Conservation (phyloP, 2,888 invertebrate species). For the Lasioglossum malachurum region DNA sequence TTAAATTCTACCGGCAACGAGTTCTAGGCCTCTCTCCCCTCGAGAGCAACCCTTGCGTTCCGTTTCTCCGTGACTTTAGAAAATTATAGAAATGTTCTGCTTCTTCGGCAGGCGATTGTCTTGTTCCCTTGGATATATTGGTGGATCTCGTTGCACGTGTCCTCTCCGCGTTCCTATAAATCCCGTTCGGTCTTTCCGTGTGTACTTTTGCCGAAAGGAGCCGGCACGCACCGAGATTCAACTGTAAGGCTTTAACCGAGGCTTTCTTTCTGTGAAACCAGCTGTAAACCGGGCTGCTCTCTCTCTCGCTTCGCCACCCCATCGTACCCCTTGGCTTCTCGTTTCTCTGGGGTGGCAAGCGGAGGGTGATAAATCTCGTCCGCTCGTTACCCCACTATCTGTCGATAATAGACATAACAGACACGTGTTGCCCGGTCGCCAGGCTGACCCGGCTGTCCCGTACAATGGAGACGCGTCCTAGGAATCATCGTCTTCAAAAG, state of each 20-base stretch:
- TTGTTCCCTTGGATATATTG: neutral
- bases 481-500: slow-evolving; percentile 58
- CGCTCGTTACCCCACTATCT: slow-evolving; percentile 77
- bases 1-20: slow-evolving; percentile 76
- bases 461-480: slow-evolving; percentile 62
- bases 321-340: slow-evolving; percentile 58
- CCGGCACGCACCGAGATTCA: slow-evolving; percentile 29
- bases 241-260: slow-evolving; percentile 54
- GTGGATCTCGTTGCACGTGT: slow-evolving; percentile 21
- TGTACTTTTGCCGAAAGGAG: slow-evolving; percentile 32
- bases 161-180: slow-evolving; percentile 19
- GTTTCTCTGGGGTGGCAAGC: slow-evolving; percentile 63
- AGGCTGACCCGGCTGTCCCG: slow-evolving; percentile 73
- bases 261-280: slow-evolving; percentile 68
- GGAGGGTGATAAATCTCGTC: slow-evolving; percentile 79
- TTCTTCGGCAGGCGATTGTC: neutral
- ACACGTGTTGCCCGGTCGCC: slow-evolving; percentile 82
- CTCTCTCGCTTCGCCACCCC: slow-evolving; percentile 47
- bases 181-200: slow-evolving; percentile 8
- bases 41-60: neutral
- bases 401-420: slow-evolving; percentile 81
- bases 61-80: neutral
- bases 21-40: slow-evolving; percentile 44
- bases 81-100: slow-evolving; percentile 6
- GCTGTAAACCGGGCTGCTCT: slow-evolving; percentile 60